These are phyloP conservation scores for Busseola fusca DNA, from an alignment of 2,888 invertebrate species.

Conservation along the genomic window DNA sequence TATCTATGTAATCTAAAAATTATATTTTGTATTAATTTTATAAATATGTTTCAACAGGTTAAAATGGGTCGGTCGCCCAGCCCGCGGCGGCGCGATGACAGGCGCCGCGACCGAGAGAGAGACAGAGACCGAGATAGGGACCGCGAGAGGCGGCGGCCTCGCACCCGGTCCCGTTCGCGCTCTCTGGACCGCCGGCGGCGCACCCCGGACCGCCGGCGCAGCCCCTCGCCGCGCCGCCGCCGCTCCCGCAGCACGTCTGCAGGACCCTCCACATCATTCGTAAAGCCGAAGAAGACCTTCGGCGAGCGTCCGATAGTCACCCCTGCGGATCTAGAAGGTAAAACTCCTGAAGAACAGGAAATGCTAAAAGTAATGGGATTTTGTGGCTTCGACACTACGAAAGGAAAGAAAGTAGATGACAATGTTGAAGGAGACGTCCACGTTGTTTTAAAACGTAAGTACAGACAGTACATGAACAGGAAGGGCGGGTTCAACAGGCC, in stretches of 20 bases:
- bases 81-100: slow-evolving; percentile 84
- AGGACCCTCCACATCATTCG: slow-evolving; percentile 80
- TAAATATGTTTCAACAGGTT: slow-evolving; percentile 59
- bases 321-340: slow-evolving; percentile 96
- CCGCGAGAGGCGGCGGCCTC: slow-evolving; percentile 80
- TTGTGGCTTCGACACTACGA: slow-evolving; percentile 98
- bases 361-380: slow-evolving; percentile 99
- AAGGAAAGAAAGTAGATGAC: slow-evolving; percentile 98
- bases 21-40: slow-evolving; percentile 22
- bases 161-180: slow-evolving; percentile 83
- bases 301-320: slow-evolving; percentile 91
- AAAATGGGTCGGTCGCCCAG: slow-evolving; percentile 87
- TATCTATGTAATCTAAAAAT: not conserved
- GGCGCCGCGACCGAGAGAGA: slow-evolving; percentile 70
- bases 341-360: slow-evolving; percentile 96
- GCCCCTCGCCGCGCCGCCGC: slow-evolving; percentile 74
- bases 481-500: slow-evolving; percentile 99
- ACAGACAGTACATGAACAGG: slow-evolving; percentile 99
- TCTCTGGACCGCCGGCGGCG: slow-evolving; percentile 82
- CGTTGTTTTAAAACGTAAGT: slow-evolving; percentile 98
- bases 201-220: slow-evolving; percentile 80
- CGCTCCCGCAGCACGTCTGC: slow-evolving; percentile 80
- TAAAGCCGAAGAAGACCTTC: slow-evolving; percentile 80
- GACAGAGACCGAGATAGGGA: slow-evolving; percentile 80
- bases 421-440: slow-evolving; percentile 98